A percentile compares a stretch with the other conserved stretches of the same genome.
These are phyloP conservation scores for Aleadryas rufinucha DNA, from an alignment of 2,113 vertebrate genomes.

Conservation along the genomic window DNA sequence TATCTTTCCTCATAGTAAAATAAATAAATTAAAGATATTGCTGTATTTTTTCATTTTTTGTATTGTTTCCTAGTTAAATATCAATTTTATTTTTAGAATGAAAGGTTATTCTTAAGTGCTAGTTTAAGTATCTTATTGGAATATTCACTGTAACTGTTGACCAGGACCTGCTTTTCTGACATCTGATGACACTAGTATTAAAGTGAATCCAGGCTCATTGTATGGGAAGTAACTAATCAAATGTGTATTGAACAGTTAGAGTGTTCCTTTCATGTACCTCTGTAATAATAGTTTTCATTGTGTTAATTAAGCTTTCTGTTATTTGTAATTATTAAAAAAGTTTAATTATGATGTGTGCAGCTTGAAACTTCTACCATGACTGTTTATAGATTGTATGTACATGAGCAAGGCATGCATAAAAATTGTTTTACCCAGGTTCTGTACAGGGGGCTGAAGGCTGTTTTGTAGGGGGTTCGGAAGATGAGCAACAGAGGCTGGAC, in stretches of 20 bases:
- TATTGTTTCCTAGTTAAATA: background rate
- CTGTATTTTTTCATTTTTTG: background rate
- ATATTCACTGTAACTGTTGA: background rate
- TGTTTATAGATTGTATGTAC: background rate
- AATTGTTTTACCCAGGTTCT: background rate
- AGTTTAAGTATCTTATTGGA: background rate
- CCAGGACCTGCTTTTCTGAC: background rate
- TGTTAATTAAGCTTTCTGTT: background rate
- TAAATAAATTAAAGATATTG: background rate
- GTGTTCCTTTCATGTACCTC: background rate
- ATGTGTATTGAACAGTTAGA: background rate
- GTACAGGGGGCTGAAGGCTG: background rate
- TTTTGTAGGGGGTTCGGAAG: background rate
- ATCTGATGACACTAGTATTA: background rate
- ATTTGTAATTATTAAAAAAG: background rate
- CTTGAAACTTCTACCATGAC: background rate
- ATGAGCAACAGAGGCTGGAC: background rate
- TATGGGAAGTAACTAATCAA: background rate
- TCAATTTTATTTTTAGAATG: background rate
- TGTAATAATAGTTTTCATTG: background rate
- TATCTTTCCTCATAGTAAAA: background rate
- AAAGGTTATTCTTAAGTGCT: background rate
- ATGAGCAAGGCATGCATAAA: background rate
- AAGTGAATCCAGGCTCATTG: background rate
- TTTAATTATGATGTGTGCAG: background rate